Evolutionary conservation across 2,113 vertebrate genomes (phyloP).

Genomic region (Mesitornis unicolor): DNA sequence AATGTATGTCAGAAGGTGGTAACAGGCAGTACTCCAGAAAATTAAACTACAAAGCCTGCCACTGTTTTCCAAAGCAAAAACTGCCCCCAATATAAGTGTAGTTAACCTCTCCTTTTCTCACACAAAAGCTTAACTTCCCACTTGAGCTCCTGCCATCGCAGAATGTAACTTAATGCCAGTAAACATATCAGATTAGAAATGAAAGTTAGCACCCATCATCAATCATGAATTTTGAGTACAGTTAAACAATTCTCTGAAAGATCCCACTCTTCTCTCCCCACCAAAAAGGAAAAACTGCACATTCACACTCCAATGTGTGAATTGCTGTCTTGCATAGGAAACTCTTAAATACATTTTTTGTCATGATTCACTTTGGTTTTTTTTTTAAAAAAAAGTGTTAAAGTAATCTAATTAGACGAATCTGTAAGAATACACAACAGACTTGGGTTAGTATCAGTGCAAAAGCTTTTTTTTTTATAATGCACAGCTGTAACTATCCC

Average conservation of each 20-base stretch:
- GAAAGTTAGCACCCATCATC: background rate
- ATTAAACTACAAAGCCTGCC: conserved; percentile 36
- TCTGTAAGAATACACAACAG: background rate
- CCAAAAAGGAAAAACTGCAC: background rate
- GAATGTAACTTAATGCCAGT: background rate
- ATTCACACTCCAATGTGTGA: background rate
- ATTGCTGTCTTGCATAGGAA: no score
- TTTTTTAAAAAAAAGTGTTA: background rate
- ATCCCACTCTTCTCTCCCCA: rapidly evolving
- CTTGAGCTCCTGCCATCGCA: background rate
- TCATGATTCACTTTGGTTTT: background rate
- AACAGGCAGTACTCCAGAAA: conserved; percentile 5
- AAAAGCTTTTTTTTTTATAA: background rate
- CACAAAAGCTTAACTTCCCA: background rate
- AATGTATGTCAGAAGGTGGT: background rate
- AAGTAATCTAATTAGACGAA: background rate
- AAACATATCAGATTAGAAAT: background rate
- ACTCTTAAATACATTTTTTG: background rate
- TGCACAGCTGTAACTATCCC: background rate
- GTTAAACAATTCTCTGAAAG: background rate
- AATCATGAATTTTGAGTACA: no score
- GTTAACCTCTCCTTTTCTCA: conserved; percentile 10
- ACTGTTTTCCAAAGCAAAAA: background rate
- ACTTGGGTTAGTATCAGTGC: background rate
- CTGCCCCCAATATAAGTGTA: background rate